Base-by-base conservation (phyloP, 2,113 vertebrate genomes). In the Hippocampus barbouri region DNA sequence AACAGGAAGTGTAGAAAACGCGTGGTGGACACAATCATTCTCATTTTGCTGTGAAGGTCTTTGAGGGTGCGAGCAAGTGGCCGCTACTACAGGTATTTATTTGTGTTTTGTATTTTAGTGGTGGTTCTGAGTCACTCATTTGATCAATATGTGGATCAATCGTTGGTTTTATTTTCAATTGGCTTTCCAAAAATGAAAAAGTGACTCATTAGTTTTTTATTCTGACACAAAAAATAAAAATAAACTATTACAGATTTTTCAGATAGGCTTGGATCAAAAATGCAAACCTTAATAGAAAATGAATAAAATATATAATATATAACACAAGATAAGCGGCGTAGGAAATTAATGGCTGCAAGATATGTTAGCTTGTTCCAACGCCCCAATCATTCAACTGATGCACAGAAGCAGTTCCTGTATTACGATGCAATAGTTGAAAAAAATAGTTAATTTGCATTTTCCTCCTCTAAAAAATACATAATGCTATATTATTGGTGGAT, bases 11-110 rank as follows among this genome's bases (percentile, higher is more conserved):
- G 8, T 9, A 54, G 21, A 21, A 54, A 54, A 54, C 20, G 53
- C 53, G 8, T 54, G 53, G n/a, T n/a, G 53, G 61, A 63, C 61
- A 40, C 61, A 63, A n/a, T 21, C 61, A 11, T 63, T 54, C 34
- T 63, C 61, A 20, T 5, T 63, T 21, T 54, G 61, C 30, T 9
- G 40, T 43, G 25, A 30, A 12, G 47, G 66, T 67, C 66, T 18
- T 27, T 23, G 54, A 54, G 2, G 8, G 49, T 69, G 75, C 49
- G 71, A 67, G 78, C 63, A 70, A 57, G 70, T 34, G 30, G 63
- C 73, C 71, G 74, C 74, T 66, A 61, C 9, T 8, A 41, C 66
- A 30, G 54, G 77, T 71, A 74, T 77, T 77, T 73, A 74, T 83
- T 74, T 75, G 67, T 16, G 62, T 71, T 47, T 54, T 25, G 77